Base-by-base conservation (phyloP, 2,797 vertebrate species). In the Numenius phaeopus region DNA sequence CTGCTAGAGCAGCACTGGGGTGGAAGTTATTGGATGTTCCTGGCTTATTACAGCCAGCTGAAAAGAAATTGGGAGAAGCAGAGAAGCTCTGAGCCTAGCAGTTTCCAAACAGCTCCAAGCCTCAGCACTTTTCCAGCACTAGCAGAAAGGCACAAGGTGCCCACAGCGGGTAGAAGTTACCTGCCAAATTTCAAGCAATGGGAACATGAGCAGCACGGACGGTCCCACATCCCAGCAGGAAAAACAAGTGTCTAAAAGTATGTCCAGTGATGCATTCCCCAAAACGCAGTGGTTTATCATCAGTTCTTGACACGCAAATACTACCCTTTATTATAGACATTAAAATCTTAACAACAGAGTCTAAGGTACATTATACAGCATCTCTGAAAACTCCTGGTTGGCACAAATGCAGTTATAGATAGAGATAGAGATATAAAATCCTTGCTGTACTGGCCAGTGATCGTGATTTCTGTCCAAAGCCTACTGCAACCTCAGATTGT, bases 361-460 rank as follows among this genome's bases (percentile, higher is more conserved):
- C n/a, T 15, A 16, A 67, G 14, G 10, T 4, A 5, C 1, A 40
- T 40, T 32, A 83, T 3, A 47, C 76, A 76, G 39, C 67, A 92
- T 19, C 49, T 73, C 75, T 76, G 52, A 85, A 44, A 37, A 6
- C 27, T 84, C 75, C 47, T 54, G 32, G 37, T 1, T 69, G 57
- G 44, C 62, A 81, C 49, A 83, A 88, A 69, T 10, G 37, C 24
- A 27, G 27, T 69, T 64, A 70, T 0, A 80, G 46, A 72, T 0
- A 16, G 20, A 94, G 40, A 70, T 58, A 90, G 20, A 94, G 40
- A 70, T 58, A 90, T 62, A 84, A 95, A 92, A 79, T 30, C 70
- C 64, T 37, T 11, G 46, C 50, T 58, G 69, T 50, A 20, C 70
- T 72, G 55, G 73, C 62, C 78, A 84, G 77, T 54, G 82, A 62